phyloP scores from a whole-genome alignment of 2,113 vertebrate genomes.

The Papio anubis region DNA sequence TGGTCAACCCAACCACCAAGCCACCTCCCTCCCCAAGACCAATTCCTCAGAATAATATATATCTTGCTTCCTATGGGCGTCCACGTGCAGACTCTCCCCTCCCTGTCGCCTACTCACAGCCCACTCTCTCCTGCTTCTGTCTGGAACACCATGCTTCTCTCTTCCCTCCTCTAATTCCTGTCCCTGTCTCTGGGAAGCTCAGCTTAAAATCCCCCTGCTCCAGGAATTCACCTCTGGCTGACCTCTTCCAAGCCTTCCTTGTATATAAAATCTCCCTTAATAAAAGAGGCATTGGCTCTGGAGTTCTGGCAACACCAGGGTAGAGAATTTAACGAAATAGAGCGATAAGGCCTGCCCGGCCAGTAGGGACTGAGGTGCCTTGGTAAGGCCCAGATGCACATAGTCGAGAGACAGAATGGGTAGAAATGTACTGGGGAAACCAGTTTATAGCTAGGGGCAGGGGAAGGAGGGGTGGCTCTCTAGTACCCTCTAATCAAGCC shows the following conservation, averaged over 20 bases:
- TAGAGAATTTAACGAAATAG: background rate
- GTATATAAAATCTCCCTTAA: background rate
- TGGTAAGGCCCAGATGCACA: background rate
- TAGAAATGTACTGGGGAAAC: background rate
- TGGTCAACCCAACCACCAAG: background rate
- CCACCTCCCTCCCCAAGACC: background rate
- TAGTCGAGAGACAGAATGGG: background rate
- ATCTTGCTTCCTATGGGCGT: background rate
- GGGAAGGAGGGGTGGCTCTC: background rate
- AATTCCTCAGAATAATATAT: background rate
- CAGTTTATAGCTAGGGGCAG: background rate
- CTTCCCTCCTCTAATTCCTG: background rate
- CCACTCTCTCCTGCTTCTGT: slow-evolving; percentile 1
- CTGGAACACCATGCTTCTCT: slow-evolving; percentile 19
- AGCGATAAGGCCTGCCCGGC: background rate
- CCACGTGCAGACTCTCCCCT: accelerated
- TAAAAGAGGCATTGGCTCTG: background rate
- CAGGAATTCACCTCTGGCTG: background rate
- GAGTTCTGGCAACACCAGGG: background rate
- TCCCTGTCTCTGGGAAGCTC: background rate
- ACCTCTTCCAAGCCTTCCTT: background rate
- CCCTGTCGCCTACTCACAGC: background rate
- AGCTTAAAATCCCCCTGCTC: background rate
- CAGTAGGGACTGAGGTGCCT: background rate
- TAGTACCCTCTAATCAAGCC: background rate